Evolutionary conservation across 1,140 invertebrate genomes (phyloP).

Genomic region (Drosophila miranda): DNA sequence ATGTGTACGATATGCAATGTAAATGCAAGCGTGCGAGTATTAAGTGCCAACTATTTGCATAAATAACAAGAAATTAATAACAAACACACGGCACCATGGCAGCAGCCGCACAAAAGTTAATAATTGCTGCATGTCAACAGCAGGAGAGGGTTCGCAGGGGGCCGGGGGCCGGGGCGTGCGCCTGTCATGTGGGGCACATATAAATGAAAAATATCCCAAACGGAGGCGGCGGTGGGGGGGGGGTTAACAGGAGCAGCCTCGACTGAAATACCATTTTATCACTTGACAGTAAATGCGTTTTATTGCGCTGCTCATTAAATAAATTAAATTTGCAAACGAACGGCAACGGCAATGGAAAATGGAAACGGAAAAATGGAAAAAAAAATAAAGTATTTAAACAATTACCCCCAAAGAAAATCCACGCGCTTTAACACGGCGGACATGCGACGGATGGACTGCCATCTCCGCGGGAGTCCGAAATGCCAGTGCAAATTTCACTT

Average conservation of each 20-base stretch:
- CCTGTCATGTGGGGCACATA: slow-evolving; percentile 65
- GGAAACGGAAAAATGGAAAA: slow-evolving; percentile 8
- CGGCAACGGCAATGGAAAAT: neutral
- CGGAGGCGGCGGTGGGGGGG: neutral
- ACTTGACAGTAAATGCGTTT: slow-evolving; percentile 80
- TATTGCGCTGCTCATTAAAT: slow-evolving; percentile 76
- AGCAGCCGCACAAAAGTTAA: slow-evolving; percentile 78
- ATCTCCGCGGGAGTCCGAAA: neutral
- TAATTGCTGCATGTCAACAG: slow-evolving; percentile 79
- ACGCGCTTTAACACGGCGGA: slow-evolving; percentile 7
- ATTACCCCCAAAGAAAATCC: slow-evolving; percentile 25
- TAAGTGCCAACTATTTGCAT: slow-evolving; percentile 81
- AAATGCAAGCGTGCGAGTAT: slow-evolving; percentile 56
- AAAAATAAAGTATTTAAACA: slow-evolving; percentile 48
- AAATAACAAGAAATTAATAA: slow-evolving; percentile 82
- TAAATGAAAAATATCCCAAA: slow-evolving; percentile 71
- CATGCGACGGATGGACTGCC: slow-evolving; percentile 3
- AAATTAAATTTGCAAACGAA: slow-evolving; percentile 72
- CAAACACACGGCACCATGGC: slow-evolving; percentile 77
- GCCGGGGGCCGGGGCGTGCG: slow-evolving; percentile 1
- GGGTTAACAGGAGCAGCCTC: slow-evolving; percentile 32
- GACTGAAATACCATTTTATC: slow-evolving; percentile 72
- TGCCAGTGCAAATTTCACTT: too few species aligned
- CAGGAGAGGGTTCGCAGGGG: neutral
- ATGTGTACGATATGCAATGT: slow-evolving; percentile 14